A percentile compares a stretch with the other conserved stretches of the same genome.
Conservation (phyloP, 92 coral and sea anemone genomes). For the Porites divaricata region DNA sequence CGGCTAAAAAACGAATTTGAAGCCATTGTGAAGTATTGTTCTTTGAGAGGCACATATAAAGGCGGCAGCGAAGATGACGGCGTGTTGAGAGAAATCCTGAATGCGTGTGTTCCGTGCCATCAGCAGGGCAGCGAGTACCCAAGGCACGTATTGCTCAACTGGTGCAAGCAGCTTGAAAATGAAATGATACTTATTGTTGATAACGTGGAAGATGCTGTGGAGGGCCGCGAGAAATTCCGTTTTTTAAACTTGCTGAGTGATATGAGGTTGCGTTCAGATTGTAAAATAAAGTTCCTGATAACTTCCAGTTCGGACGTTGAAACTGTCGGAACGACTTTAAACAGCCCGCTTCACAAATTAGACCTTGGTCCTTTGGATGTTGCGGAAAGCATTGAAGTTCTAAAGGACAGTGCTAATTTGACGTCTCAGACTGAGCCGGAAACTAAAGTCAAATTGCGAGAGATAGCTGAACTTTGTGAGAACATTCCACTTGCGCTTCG, state of each 20-base stretch:
- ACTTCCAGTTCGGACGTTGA: neutral
- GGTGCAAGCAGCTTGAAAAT: neutral
- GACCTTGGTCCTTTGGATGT: neutral
- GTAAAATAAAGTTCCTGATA: neutral
- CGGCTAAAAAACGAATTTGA: neutral
- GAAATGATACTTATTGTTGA: neutral
- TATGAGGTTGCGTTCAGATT: neutral
- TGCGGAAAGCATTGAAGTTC: neutral
- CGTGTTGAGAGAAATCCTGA: neutral
- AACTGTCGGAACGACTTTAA: neutral
- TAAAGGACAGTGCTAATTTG: neutral
- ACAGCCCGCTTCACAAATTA: neutral
- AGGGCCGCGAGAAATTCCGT: too few species aligned
- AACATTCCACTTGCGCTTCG: neutral
- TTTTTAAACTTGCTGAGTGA: neutral
- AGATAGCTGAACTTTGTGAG: neutral
- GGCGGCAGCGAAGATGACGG: neutral
- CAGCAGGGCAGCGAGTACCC: neutral
- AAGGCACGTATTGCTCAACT: neutral
- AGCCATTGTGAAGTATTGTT: neutral
- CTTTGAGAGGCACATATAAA: neutral
- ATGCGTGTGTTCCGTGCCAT: neutral
- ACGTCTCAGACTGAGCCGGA: neutral
- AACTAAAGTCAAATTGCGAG: neutral
- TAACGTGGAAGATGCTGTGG: neutral